Evolutionary conservation across 2,113 vertebrate genomes (phyloP).

Genomic region (Apeltes quadracus): DNA sequence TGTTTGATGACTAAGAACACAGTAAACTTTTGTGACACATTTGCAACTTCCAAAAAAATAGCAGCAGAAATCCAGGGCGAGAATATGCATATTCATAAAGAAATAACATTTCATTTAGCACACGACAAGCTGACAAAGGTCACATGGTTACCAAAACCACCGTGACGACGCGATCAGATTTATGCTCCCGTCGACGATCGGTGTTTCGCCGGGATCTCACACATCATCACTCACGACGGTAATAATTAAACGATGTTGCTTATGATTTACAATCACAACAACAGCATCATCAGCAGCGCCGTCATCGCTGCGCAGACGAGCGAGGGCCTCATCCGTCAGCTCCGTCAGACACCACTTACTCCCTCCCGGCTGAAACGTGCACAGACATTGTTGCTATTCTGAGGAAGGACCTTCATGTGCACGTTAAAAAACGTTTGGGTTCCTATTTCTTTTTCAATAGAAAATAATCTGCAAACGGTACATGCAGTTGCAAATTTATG

Average conservation of each 20-base stretch:
- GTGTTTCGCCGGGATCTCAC: constrained; percentile 28
- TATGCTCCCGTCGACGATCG: not conserved
- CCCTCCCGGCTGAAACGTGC: not conserved
- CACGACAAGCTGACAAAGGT: not conserved
- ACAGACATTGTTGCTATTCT: not conserved
- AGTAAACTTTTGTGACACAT: too few species aligned
- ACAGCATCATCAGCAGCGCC: constrained; percentile 22
- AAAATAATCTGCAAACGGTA: not conserved
- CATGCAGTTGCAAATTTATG: not conserved
- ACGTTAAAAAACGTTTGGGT: not conserved
- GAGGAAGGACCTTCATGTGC: not conserved
- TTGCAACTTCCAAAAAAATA: too few species aligned
- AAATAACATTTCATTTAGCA: not conserved
- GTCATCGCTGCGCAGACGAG: constrained; percentile 16
- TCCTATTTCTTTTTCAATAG: not conserved
- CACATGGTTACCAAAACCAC: not conserved
- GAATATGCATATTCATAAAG: not conserved
- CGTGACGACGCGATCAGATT: not conserved
- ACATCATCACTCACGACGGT: constrained; percentile 40
- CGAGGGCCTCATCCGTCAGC: constrained; percentile 29
- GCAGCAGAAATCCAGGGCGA: not conserved
- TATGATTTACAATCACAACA: constrained; percentile 43
- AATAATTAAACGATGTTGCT: constrained; percentile 30
- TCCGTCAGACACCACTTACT: not conserved
- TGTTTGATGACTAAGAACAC: not conserved